Base-by-base conservation (phyloP, 2,113 vertebrate species). In the Phoenicopterus ruber region DNA sequence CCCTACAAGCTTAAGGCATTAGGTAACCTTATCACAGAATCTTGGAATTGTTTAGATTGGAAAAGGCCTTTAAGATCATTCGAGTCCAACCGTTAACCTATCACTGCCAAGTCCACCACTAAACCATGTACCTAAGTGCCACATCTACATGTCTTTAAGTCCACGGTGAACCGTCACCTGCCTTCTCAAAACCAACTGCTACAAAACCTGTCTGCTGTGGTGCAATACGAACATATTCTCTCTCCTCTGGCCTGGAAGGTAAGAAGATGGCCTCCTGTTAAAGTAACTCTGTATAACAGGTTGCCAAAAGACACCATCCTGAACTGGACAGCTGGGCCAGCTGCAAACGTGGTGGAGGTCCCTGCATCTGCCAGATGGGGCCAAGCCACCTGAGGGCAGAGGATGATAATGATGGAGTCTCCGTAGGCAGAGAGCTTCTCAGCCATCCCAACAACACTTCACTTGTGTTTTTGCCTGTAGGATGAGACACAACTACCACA, bases 281-380 rank as follows among this genome's bases (percentile, higher is more conserved):
- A 44, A 50, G 50, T 5, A 66, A 73, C 13, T 70, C 44, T 29
- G 21, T 16, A 2, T 4, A 69, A 28, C 19, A 70, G 36, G 28
- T 36, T 73, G 28, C 31, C 61, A 80, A 65, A 92, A 86, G 66
- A 77, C 71, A 50, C 38, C 7, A 13, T 3, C 11, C n/a, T 59
- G 28, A 66, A 29, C 34, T 9, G 49, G 36, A 36, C n/a, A 59
- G 57, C 70, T 52, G 55, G 16, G 50, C 36, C 54, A 80, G 29
- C 69, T 78, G 40, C 9, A 2, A 92, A 31, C 0, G 0, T 8
- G 4, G 29, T 24, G 22, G 38, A 88, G 26, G 38, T 34, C 29
- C 52, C 79, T 46, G 20, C n/a, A 55, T 17, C 74, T 76, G 36
- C 62, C 52, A n/a, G 52, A 4, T 22, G n/a, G 20, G 36, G 42